Evolutionary conservation across 2,113 vertebrate species (phyloP).

Genomic region (Heterotis niloticus): DNA sequence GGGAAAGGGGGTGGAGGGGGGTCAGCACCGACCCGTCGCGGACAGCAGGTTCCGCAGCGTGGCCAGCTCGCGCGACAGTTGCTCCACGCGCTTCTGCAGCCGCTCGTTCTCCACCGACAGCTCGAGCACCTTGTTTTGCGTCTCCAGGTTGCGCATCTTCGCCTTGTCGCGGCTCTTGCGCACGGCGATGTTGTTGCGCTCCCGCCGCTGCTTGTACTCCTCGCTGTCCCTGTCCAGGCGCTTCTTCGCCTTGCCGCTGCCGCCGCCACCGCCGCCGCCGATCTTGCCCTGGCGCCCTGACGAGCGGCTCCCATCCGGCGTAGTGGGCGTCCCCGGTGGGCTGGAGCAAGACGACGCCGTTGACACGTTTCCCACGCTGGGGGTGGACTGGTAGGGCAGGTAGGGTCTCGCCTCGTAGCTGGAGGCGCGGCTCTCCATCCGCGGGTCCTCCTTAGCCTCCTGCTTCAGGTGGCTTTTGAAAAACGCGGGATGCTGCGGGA

Average conservation of each 20-base stretch:
- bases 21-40: slow-evolving; percentile 82
- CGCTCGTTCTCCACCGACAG: slow-evolving; percentile 96
- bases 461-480: slow-evolving; percentile 63
- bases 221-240: slow-evolving; percentile 93
- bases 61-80: slow-evolving; percentile 92
- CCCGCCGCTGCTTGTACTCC: slow-evolving; percentile 85
- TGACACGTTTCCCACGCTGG: slow-evolving; percentile 91
- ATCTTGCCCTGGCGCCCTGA: slow-evolving; percentile 67
- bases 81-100: slow-evolving; percentile 95
- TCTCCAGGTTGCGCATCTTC: slow-evolving; percentile 96
- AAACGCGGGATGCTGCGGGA: slow-evolving; percentile 68
- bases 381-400: slow-evolving; percentile 86
- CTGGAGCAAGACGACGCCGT: slow-evolving; percentile 84
- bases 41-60: slow-evolving; percentile 94
- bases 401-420: slow-evolving; percentile 82
- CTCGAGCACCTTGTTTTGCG: slow-evolving; percentile 96
- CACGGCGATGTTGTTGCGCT: slow-evolving; percentile 97
- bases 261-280: slow-evolving; percentile 61
- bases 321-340: slow-evolving; percentile 88
- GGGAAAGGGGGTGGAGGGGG: slow-evolving; percentile 59
- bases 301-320: slow-evolving; percentile 73
- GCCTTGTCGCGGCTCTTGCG: slow-evolving; percentile 98
- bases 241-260: slow-evolving; percentile 82
- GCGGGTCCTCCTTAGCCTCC: slow-evolving; percentile 72
- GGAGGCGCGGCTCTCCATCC: slow-evolving; percentile 79